Evolutionary conservation across 2,113 vertebrate species (phyloP), one percentile per base, ranked within the genome.

Genomic region (Seriola dumerili): DNA sequence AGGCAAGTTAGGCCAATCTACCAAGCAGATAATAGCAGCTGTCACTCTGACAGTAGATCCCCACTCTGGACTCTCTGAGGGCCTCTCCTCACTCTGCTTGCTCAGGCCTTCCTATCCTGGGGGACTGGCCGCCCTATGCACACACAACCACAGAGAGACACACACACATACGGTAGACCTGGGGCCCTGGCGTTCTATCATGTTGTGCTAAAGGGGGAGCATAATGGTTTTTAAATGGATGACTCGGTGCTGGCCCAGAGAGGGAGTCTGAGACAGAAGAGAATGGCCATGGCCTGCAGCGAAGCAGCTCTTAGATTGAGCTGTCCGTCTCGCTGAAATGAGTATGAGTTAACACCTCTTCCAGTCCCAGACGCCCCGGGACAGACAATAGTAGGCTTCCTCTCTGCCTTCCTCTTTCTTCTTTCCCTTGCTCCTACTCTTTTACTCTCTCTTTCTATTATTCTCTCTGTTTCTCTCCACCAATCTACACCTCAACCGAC

Each of bases 141-240:
- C 75, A 92, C 87, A 84, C 88, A 85, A 17, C 64, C 66, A 78
- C 25, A 72, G 1, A 88, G 32, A 85, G 46, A 87, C 80, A 90
- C 85, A 81, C 72, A 83, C 89, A 87, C 72, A 76, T 34, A 89
- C 25, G 54, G 85, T 59, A 76, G 86, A 91, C 87, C 78, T 38
- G 85, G 91, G 85, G 91, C 90, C 78, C 80, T 85, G 85, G 68
- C 89, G 92, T 92, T 95, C 94, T 94, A 94, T 95, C 95, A 96
- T 95, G 95, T 96, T 95, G 93, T 93, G 95, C 95, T 96, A 95
- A 96, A 94, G 92, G 94, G 93, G 78, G 88, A 94, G 93, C 94
- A 93, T 96, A 96, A 96, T 96, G 95, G 95, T 94, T 96, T 96
- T 96, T 95, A 96, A 96, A 95, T 95, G 95, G 95, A 96, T 95